phyloP scores from a whole-genome alignment of 2,797 vertebrate species.

The Darevskia mixta region DNA sequence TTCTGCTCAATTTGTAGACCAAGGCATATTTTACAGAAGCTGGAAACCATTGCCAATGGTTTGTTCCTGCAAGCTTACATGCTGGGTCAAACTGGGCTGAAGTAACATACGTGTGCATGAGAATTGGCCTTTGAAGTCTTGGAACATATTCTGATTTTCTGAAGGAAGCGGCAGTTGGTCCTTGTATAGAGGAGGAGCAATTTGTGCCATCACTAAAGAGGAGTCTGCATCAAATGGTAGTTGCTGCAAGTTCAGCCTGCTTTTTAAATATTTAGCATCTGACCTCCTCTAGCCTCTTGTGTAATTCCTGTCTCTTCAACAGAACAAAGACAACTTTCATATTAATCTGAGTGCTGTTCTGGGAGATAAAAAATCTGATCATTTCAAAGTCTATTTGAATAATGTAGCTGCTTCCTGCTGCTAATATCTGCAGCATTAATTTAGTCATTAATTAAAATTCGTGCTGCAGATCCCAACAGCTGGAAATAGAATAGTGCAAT shows the following conservation, averaged over 20 bases:
- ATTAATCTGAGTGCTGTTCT: conserved; percentile 25
- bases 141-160: neutral
- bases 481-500: conserved; percentile 74
- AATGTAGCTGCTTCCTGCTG: conserved; percentile 60
- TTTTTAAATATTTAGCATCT: accelerated
- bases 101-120: neutral
- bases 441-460: conserved; percentile 74
- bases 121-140: neutral
- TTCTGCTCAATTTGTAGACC: neutral
- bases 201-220: neutral
- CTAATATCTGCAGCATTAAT: conserved; percentile 55
- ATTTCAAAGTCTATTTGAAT: conserved; percentile 65
- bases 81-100: neutral
- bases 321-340: conserved; percentile 57
- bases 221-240: neutral
- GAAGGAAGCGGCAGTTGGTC: neutral
- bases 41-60: neutral
- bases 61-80: neutral
- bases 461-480: conserved; percentile 51
- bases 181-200: neutral
- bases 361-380: conserved; percentile 52
- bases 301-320: neutral
- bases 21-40: neutral
- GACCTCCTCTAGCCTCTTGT: neutral
- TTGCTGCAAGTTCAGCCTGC: accelerated